These are phyloP conservation scores for Pocillopora grandis DNA, from an alignment of 92 coral and sea anemone species.

Conservation along the genomic window DNA sequence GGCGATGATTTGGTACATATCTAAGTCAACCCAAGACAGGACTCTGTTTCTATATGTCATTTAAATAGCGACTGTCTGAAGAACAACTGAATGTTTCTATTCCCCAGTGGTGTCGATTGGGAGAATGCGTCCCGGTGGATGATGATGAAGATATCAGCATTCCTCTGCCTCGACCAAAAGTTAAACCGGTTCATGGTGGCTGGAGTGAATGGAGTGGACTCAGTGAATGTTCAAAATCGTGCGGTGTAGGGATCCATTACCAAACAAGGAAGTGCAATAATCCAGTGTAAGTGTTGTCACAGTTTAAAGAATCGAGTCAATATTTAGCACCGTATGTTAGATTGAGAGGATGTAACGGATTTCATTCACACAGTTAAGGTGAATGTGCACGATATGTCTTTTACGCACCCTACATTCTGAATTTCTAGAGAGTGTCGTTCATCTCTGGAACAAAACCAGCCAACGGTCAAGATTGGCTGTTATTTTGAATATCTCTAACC, in stretches of 20 bases:
- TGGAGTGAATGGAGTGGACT: constrained; percentile 82
- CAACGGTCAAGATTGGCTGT: too few relatives aligned
- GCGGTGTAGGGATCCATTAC: constrained; percentile 81
- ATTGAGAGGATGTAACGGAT: not conserved
- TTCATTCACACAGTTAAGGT: too few relatives aligned
- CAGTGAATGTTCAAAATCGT: constrained; percentile 72
- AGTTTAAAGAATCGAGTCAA: not conserved
- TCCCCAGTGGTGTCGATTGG: constrained; percentile 86
- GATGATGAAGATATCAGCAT: constrained; percentile 38
- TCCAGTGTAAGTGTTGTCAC: constrained; percentile 64
- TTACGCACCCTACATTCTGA: too few relatives aligned
- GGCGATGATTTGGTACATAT: too few relatives aligned
- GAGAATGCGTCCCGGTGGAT: constrained; percentile 69
- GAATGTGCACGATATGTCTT: too few relatives aligned
- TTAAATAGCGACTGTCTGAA: too few relatives aligned
- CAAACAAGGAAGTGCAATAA: constrained; percentile 70
- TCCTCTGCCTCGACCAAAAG: constrained; percentile 68
- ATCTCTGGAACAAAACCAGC: too few relatives aligned
- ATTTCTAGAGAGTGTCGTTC: too few relatives aligned
- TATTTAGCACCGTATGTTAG: too few relatives aligned
- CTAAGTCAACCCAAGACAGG: too few relatives aligned
- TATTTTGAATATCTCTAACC: too few relatives aligned
- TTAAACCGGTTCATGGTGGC: constrained; percentile 75
- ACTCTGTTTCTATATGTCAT: too few relatives aligned
- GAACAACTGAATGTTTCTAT: not conserved